Base-by-base conservation (phyloP, 2,113 vertebrate species). In the Chionodraco myersi region DNA sequence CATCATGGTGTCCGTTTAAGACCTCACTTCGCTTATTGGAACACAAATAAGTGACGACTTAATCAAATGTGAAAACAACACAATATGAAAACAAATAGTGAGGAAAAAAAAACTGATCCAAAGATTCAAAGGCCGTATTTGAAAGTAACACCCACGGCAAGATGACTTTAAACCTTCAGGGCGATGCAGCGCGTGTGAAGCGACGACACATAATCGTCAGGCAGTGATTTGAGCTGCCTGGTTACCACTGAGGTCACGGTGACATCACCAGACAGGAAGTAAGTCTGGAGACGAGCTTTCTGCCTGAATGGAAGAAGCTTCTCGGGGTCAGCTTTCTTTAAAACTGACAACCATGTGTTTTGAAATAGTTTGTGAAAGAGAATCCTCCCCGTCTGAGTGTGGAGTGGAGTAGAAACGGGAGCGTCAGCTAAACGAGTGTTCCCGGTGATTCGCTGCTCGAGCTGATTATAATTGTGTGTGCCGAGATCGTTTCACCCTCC, bases 211-310 rank as follows among this genome's bases (percentile, higher is more conserved):
- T 26, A 30, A 30, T 30, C 3, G 30, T 30, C 30, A 4, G 30
- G 4, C 30, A 41, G 36, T 41, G 36, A 41, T 41, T 6, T 41
- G 36, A 13, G 13, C 61, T 72, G 67, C 73, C 76, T 47, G 63
- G 80, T 57, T 67, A 77, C 75, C 52, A 1, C 8, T 86, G 65
- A 86, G 59, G 72, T 78, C 73, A 72, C 60, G 0, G 0, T 71
- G 76, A 71, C 16, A 12, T 60, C 74, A 47, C 23, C 21, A 23
- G 5, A 45, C 63, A 79, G 70, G 57, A 41, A 62, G 73, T 2
- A 59, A 64, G 65, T 56, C 6, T 68, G 49, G 15, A 65, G 36
- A 51, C 9, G 15, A 67, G 11, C 13, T 45, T 79, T 52, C 1
- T 63, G n/a, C 64, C 6, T 81, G 23, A 65, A 21, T 79, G 79